A percentile compares a stretch with the other conserved stretches of the same genome.
phyloP scores from a whole-genome alignment of 1,140 invertebrate species.

The Leptoteleia sp. region DNA sequence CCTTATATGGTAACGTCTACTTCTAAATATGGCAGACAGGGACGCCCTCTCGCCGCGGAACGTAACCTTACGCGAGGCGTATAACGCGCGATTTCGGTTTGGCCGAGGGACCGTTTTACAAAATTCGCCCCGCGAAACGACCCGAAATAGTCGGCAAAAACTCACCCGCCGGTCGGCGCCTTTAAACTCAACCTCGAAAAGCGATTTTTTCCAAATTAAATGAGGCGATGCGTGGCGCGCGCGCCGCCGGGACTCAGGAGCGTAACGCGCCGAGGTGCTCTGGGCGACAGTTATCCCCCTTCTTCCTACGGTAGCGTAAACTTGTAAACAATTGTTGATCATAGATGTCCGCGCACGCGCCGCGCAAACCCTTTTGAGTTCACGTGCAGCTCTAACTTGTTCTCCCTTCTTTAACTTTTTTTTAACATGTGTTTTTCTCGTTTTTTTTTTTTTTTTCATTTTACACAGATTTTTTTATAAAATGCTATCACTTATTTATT shows the following conservation, averaged over 20 bases:
- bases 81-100: constrained; percentile 50
- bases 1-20: constrained; percentile 87
- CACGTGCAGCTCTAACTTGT: too few species aligned
- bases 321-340: constrained; percentile 22
- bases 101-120: constrained; percentile 44
- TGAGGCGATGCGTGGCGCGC: constrained; percentile 69
- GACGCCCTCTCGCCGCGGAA: constrained; percentile 81
- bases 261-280: constrained; percentile 59
- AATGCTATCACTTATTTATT: too few species aligned
- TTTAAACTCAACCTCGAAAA: constrained; percentile 39
- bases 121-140: constrained; percentile 18
- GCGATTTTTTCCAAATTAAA: constrained; percentile 26
- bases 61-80: constrained; percentile 77
- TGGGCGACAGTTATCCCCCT: constrained; percentile 33
- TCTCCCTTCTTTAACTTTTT: too few species aligned
- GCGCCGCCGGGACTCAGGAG: constrained; percentile 24
- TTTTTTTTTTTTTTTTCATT: too few species aligned
- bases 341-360: constrained; percentile 2
- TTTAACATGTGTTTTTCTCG: too few species aligned
- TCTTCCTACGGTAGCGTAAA: constrained; percentile 71
- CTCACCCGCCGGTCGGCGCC: constrained; percentile 10
- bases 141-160: constrained; percentile 26
- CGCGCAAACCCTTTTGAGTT: neutral
- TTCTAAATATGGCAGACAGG: constrained; percentile 88
- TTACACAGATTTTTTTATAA: too few species aligned